Base-by-base conservation (phyloP, 2,888 invertebrate species). In the Orchesella flavescens region DNA sequence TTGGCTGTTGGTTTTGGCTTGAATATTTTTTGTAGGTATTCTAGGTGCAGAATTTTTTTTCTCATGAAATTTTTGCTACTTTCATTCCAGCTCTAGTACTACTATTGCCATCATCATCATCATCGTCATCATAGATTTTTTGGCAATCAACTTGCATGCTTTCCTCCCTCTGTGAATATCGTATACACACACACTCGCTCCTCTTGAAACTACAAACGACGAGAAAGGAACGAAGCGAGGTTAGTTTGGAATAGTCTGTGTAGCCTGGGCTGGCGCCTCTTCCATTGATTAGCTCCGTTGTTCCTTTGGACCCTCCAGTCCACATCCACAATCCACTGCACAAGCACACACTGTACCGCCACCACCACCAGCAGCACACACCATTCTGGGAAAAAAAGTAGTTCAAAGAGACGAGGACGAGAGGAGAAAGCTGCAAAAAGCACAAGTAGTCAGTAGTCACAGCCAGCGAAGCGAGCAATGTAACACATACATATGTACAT, bases 211-310 rank as follows among this genome's bases (percentile, higher is more conserved):
- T n/a, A n/a, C n/a, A n/a, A n/a, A n/a, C n/a, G n/a, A n/a, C n/a
- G 46, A 13, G 46, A 53, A n/a, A n/a, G 53, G n/a, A n/a, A 53
- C 15, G 3, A 59, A 59, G 59, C 15, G 23, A 59, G 76, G 55
- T 61, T 69, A 7, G 55, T 61, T 63, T 65, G 71, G 23, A 15
- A 19, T 75, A 66, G 65, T 61, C 46, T 65, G 15, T 19, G 57
- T 57, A 57, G 61, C 43, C 21, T 34, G 72, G 78, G 63, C 78
- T 79, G 78, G 78, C 78, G 78, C 78, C 78, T 79, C 78, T 61
- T 71, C 72, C 78, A 79, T 79, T 79, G 78, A 79, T 79, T 79
- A 79, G 78, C 78, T 79, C 15, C 34, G 34, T 34, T 49, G 69
- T 79, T 79, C 78, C 78, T 72, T 55, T 63, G 71, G 65, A 63